A percentile compares a stretch with the other conserved stretches of the same genome.
Conservation (phyloP, 2,113 vertebrate genomes). For the Lipophrys pholis region DNA sequence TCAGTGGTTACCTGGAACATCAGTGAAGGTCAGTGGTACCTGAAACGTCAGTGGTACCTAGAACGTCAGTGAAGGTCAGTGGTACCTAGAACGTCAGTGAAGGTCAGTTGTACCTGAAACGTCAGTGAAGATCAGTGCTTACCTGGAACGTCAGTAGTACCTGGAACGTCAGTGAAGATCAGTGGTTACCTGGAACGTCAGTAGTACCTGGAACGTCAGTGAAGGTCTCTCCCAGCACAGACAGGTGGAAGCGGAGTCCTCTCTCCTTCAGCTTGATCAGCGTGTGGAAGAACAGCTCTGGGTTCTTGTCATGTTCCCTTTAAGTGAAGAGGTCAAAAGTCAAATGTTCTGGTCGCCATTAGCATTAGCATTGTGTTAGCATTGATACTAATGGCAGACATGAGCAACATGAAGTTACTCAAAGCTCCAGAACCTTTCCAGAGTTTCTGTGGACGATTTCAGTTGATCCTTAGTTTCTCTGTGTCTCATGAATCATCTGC, state of each 20-base stretch:
- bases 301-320: constrained; percentile 98
- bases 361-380: too few species aligned
- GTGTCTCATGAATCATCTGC: too few species aligned
- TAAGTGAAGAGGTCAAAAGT: constrained; percentile 33
- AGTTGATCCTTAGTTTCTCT: too few species aligned
- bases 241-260: constrained; percentile 87
- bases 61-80: constrained; percentile 80
- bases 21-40: constrained; percentile 83
- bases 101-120: too few species aligned
- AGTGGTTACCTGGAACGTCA: too few species aligned
- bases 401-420: too few species aligned
- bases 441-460: too few species aligned
- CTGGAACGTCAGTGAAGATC: constrained; percentile 85
- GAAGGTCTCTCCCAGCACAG: constrained; percentile 94
- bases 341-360: too few species aligned
- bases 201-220: constrained; percentile 88
- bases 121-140: too few species aligned
- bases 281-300: constrained; percentile 92
- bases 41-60: constrained; percentile 77
- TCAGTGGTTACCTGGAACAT: constrained; percentile 71
- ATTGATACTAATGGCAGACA: too few species aligned
- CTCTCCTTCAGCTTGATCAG: constrained; percentile 89
- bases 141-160: constrained; percentile 83
- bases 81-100: constrained; percentile 2
- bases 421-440: too few species aligned